Evolutionary conservation across 1,140 invertebrate species (phyloP), one percentile per base, ranked within the genome.

Genomic region (Proales similis): DNA sequence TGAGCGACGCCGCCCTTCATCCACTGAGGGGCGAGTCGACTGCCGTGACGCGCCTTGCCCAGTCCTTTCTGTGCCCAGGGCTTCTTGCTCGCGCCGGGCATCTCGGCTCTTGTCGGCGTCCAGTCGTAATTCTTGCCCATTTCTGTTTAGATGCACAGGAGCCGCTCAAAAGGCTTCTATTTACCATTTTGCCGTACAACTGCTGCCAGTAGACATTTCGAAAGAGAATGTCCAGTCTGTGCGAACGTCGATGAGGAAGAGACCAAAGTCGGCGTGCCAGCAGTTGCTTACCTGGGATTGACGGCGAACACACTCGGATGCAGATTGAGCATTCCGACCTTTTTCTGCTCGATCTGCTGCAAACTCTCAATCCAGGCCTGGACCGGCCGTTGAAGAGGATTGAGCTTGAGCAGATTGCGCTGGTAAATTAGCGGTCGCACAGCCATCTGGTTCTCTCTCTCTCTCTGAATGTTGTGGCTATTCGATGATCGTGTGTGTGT

Each of bases 61-160:
- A 72, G 69, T 63, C 90, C 90, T 79, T 99, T 99, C 71, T 98
- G 94, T 5, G 86, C 88, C 88, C 90, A 93, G 0, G 91, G 91
- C 70, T 95, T 96, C 29, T 81, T 77, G 3, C 74, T 88, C 60
- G 89, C 87, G 51, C 91, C 90, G 46, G 80, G 74, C 53, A 90
- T 82, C 79, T 98, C 93, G 14, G 84, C 83, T 57, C 86, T 77
- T 0, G 82, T 82, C 74, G 85, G 84, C 4, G 83, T 80, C 68
- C 84, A 65, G n/a, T 29, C 46, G 66, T 71, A 79, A 68, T 76
- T 68, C 76, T 82, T 69, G 77, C 67, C 74, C 67, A 75, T 81
- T 79, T 81, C 79, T 81, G 65, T 7, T 65, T 62, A 29, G 43
- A 63, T 14, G 36, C 64, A 53, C 4, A 42, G 47, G 32, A 68